Conservation (phyloP, 2,888 invertebrate species). For the Lithophane ornitopus region DNA sequence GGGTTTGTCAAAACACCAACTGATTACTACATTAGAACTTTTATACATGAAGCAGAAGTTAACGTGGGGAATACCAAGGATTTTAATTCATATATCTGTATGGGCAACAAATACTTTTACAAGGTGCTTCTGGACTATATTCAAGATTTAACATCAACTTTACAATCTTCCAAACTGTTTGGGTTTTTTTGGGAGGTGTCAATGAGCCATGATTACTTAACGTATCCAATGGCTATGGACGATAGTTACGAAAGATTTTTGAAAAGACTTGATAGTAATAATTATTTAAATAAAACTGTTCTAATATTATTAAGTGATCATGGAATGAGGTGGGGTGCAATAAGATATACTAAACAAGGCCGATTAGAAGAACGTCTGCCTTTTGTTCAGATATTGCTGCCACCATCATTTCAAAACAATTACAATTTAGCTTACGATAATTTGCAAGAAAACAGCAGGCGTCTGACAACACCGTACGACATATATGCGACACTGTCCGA, state of each 20-base stretch:
- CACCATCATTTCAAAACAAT: slow-evolving; percentile 92
- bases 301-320: slow-evolving; percentile 96
- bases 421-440: slow-evolving; percentile 92
- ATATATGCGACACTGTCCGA: slow-evolving; percentile 95
- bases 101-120: slow-evolving; percentile 93
- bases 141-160: slow-evolving; percentile 91
- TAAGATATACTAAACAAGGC: slow-evolving; percentile 96
- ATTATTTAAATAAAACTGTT: slow-evolving; percentile 92
- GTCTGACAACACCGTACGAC: slow-evolving; percentile 96
- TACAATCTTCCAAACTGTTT: slow-evolving; percentile 92
- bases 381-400: slow-evolving; percentile 93
- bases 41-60: slow-evolving; percentile 92
- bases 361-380: slow-evolving; percentile 97
- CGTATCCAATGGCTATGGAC: slow-evolving; percentile 94
- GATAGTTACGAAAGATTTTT: slow-evolving; percentile 91
- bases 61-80: slow-evolving; percentile 92
- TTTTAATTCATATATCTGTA: slow-evolving; percentile 92
- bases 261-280: slow-evolving; percentile 85
- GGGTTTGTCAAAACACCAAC: slow-evolving; percentile 96
- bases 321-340: slow-evolving; percentile 96
- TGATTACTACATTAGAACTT: slow-evolving; percentile 95
- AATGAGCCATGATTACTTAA: slow-evolving; percentile 96
- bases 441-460: slow-evolving; percentile 92
- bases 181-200: slow-evolving; percentile 96
- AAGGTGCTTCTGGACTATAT: slow-evolving; percentile 94